Conservation (phyloP, 2,888 invertebrate genomes). For the Homarus gammarus region DNA sequence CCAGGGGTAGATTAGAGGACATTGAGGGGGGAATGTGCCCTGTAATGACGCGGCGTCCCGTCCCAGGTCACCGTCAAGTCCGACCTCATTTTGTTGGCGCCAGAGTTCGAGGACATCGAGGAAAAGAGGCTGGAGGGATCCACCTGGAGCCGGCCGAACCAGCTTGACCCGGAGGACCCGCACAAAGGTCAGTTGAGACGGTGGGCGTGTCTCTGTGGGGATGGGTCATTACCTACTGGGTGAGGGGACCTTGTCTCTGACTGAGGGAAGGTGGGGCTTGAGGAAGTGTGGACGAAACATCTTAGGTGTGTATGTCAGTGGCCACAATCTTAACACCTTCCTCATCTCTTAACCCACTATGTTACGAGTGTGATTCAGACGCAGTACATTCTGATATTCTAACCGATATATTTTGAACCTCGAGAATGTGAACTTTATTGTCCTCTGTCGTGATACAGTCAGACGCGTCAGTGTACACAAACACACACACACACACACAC, state of each 20-base stretch:
- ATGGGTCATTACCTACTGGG: background rate
- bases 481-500: conserved; percentile 42
- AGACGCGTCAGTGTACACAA: background rate
- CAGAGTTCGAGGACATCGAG: conserved; percentile 51
- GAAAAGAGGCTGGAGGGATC: conserved; percentile 39
- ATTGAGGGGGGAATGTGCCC: conserved; percentile 21
- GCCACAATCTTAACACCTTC: too few relatives aligned
- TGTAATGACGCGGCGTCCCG: conserved; percentile 39
- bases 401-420: too few relatives aligned
- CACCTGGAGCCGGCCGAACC: conserved; percentile 17
- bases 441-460: too few relatives aligned
- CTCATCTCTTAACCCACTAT: too few relatives aligned
- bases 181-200: conserved; percentile 33
- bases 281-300: too few relatives aligned
- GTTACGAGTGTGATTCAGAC: too few relatives aligned
- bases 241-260: background rate
- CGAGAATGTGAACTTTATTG: too few relatives aligned
- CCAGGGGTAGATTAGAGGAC: conserved; percentile 23
- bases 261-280: background rate
- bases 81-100: conserved; percentile 65
- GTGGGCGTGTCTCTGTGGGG: conserved; percentile 1
- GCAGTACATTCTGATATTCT: too few relatives aligned
- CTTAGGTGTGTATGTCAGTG: too few relatives aligned
- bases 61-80: conserved; percentile 69
- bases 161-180: conserved; percentile 27